Evolutionary conservation across 2,113 vertebrate genomes (phyloP), one percentile per base, ranked within the genome.

Genomic region (Proteles cristata): DNA sequence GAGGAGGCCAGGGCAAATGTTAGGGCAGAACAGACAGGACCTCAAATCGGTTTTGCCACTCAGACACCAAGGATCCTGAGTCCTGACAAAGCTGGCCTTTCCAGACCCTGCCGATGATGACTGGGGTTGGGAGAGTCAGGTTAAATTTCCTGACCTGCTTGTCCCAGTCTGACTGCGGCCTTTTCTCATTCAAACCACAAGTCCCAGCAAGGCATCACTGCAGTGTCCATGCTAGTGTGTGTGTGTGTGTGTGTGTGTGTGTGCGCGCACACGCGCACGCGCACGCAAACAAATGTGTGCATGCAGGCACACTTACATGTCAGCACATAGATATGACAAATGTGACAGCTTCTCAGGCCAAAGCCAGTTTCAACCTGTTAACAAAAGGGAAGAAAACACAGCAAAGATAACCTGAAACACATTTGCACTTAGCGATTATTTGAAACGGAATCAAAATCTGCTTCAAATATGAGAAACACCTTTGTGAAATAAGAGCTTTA

Each of bases 31-130:
- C 97, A 97, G 98, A 98, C 99, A 99, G 98, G 96, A 96, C 98
- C 98, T 98, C 96, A 99, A 99, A 99, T 99, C 98, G 31, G 95
- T 99, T 99, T 98, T 99, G 98, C 98, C 98, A 99, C 93, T 98
- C 97, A 97, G 97, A 99, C 98, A 97, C 97, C 77, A 90, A 97
- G 80, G 97, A 98, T 97, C 97, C 97, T 16, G 96, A 98, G 97
- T 77, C 97, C 97, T 98, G 98, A 98, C 98, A 98, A 98, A 98
- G 69, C 92, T 33, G 33, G 97, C 98, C 98, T 98, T 98, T 98
- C 93, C 69, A 98, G 98, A 97, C 98, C 98, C 97, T 96, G 50
- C 82, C 87, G 79, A 90, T 98, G 98, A 98, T 97, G 98, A 97
- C 97, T 97, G 97, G 98, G 96, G 97, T 94, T 98, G 95, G 93